phyloP scores from a whole-genome alignment of 2,888 invertebrate species.

The Lamellibrachia columna region DNA sequence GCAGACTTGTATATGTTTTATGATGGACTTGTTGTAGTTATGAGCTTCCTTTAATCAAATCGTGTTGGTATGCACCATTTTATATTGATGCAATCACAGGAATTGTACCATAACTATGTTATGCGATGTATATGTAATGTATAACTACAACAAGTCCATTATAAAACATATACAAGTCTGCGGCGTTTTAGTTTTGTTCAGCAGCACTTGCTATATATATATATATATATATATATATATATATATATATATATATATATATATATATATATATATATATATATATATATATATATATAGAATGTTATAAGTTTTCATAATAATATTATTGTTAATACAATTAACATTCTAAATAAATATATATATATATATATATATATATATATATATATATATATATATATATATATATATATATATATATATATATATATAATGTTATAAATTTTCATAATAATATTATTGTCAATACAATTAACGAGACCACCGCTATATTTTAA shows the following conservation, averaged over 20 bases:
- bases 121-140: too few species aligned
- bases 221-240: neutral
- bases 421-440: constrained; percentile 36
- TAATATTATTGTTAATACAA: constrained; percentile 5
- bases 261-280: constrained; percentile 35
- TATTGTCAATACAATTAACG: neutral
- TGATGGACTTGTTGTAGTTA: too few species aligned
- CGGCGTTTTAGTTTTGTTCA: too few species aligned
- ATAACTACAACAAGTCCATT: too few species aligned
- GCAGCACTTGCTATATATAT: too few species aligned
- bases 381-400: constrained; percentile 29
- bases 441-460: constrained; percentile 23
- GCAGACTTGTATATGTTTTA: too few species aligned
- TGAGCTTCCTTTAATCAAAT: too few species aligned
- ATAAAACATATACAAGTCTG: too few species aligned
- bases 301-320: constrained; percentile 19
- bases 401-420: constrained; percentile 35
- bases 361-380: neutral
- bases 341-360: neutral
- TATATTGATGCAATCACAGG: too few species aligned
- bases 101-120: too few species aligned
- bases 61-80: too few species aligned
- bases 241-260: constrained; percentile 16
- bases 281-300: constrained; percentile 7
- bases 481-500: too few species aligned